phyloP scores from a whole-genome alignment of 2,888 invertebrate genomes.

The Oscheius sp. region DNA sequence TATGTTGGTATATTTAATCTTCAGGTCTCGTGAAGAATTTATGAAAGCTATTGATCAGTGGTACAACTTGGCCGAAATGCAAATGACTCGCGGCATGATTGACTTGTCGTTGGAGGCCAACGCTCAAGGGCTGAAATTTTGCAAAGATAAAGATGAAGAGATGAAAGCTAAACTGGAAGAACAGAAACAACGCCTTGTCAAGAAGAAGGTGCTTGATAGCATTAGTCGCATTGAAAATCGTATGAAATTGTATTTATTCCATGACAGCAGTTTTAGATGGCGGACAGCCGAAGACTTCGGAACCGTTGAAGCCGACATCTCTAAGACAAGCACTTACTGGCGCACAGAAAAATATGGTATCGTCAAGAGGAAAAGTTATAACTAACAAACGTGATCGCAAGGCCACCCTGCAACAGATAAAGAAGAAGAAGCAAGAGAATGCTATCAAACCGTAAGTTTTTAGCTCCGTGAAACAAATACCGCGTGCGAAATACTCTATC shows the following conservation, averaged over 20 bases:
- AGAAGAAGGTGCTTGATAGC: slow-evolving; percentile 72
- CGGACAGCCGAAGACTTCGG: slow-evolving; percentile 27
- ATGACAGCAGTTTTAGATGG: slow-evolving; percentile 21
- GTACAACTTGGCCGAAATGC: slow-evolving; percentile 72
- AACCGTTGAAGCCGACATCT: slow-evolving; percentile 51
- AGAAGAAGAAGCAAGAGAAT: slow-evolving; percentile 52
- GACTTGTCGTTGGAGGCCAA: slow-evolving; percentile 73
- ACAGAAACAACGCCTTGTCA: slow-evolving; percentile 69
- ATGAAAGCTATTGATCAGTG: slow-evolving; percentile 72
- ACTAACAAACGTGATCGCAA: slow-evolving; percentile 30
- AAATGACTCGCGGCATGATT: slow-evolving; percentile 68
- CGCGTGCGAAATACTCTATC: not conserved
- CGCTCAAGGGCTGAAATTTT: slow-evolving; percentile 69
- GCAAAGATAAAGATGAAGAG: slow-evolving; percentile 70
- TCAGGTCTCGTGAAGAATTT: slow-evolving; percentile 68
- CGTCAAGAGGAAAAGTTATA: slow-evolving; percentile 1
- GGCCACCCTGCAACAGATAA: slow-evolving; percentile 47
- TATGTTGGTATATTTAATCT: slow-evolving; percentile 16
- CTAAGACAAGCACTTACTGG: slow-evolving; percentile 58
- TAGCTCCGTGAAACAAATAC: not conserved
- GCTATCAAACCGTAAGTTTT: slow-evolving; percentile 19
- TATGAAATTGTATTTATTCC: slow-evolving; percentile 11
- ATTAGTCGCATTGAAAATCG: slow-evolving; percentile 72
- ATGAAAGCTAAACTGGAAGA: slow-evolving; percentile 63
- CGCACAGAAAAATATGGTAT: slow-evolving; percentile 45